These are phyloP conservation scores for Acleris holmiana DNA, from an alignment of 2,888 invertebrate species.

Conservation along the genomic window DNA sequence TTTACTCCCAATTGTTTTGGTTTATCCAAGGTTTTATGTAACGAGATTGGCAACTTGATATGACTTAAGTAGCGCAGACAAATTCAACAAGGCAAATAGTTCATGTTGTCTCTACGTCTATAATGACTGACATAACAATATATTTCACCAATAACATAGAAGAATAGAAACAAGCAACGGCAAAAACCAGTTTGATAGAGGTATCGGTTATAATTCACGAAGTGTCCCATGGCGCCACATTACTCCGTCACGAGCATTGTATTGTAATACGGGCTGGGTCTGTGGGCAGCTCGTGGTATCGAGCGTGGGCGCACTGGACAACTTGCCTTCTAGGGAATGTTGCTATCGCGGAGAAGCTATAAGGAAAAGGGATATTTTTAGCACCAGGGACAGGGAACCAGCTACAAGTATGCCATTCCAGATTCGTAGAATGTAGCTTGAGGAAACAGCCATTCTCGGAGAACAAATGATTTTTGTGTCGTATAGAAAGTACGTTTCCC, in stretches of 20 bases:
- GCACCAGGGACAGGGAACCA: constrained; percentile 27
- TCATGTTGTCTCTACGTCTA: too few relatives aligned
- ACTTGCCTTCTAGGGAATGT: constrained; percentile 79
- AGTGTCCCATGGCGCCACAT: constrained; percentile 60
- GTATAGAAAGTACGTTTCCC: constrained; percentile 11
- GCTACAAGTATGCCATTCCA: constrained; percentile 14
- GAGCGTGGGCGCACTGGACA: constrained; percentile 67
- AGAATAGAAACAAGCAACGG: constrained; percentile 4
- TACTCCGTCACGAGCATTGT: constrained; percentile 54
- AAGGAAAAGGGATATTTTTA: constrained; percentile 45
- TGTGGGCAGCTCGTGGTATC: constrained; percentile 42
- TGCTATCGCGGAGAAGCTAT: constrained; percentile 60
- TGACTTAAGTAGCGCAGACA: too few relatives aligned
- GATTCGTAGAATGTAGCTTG: constrained; percentile 5
- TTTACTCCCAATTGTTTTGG: too few relatives aligned
- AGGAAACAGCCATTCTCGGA: background rate
- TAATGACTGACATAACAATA: background rate
- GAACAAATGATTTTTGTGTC: background rate
- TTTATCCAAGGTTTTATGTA: too few relatives aligned
- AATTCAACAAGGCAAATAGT: too few relatives aligned
- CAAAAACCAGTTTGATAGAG: constrained; percentile 20
- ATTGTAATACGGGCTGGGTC: constrained; percentile 57
- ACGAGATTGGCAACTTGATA: too few relatives aligned
- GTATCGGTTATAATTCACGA: constrained; percentile 20
- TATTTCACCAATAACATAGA: background rate